phyloP scores from a whole-genome alignment of 2,797 vertebrate genomes.

The Ambastaia sidthimunki region DNA sequence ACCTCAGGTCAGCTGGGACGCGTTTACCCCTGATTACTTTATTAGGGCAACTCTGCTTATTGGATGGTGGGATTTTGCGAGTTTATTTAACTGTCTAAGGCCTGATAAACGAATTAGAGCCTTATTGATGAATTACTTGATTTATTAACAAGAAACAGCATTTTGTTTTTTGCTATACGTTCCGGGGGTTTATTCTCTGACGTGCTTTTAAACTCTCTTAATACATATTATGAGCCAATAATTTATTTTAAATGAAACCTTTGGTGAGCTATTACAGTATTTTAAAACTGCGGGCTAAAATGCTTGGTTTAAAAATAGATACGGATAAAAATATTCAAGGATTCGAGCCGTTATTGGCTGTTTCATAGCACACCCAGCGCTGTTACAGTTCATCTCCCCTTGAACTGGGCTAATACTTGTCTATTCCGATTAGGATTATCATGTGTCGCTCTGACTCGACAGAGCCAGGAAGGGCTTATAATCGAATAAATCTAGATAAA shows the following conservation, averaged over 20 bases:
- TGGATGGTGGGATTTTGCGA: slow-evolving; percentile 44
- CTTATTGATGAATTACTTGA: slow-evolving; percentile 47
- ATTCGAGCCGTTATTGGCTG: slow-evolving; percentile 73
- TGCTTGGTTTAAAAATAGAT: slow-evolving; percentile 47
- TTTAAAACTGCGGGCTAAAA: slow-evolving; percentile 33
- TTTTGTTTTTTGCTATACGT: slow-evolving; percentile 36
- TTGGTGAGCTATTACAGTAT: slow-evolving; percentile 35
- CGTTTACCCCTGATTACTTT: slow-evolving; percentile 76
- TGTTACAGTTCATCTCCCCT: slow-evolving; percentile 79
- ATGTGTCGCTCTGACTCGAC: slow-evolving; percentile 77
- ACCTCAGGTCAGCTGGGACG: slow-evolving; percentile 73
- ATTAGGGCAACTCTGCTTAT: slow-evolving; percentile 49
- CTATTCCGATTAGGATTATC: slow-evolving; percentile 91
- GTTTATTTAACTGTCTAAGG: slow-evolving; percentile 55
- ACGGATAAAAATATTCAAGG: slow-evolving; percentile 46
- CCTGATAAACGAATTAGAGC: slow-evolving; percentile 51
- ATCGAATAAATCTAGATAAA: slow-evolving; percentile 90
- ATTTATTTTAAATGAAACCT: slow-evolving; percentile 26
- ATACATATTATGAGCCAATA: slow-evolving; percentile 44
- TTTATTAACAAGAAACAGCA: slow-evolving; percentile 49
- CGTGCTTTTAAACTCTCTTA: slow-evolving; percentile 39
- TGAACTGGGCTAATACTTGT: slow-evolving; percentile 86
- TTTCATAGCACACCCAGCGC: slow-evolving; percentile 74
- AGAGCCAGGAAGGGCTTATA: slow-evolving; percentile 79
- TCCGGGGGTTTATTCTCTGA: slow-evolving; percentile 10